Conservation (phyloP, 2,888 invertebrate species). For the Cheilosia grossa region DNA sequence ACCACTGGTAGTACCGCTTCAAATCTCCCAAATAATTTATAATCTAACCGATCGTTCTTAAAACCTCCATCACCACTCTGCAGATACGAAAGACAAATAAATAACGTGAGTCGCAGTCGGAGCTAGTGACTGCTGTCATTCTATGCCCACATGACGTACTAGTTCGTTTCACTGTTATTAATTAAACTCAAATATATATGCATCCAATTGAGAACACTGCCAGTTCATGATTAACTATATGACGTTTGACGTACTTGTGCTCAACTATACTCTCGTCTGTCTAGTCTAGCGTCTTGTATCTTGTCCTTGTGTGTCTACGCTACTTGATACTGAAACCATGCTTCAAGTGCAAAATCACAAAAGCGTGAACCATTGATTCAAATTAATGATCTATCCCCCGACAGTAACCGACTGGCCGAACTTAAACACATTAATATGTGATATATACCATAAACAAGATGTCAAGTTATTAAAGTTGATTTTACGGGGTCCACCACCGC, state of each 20-base stretch:
- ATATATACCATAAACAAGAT: constrained; percentile 61
- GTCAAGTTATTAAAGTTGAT: constrained; percentile 66
- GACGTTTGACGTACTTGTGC: constrained; percentile 54
- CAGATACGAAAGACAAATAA: no score
- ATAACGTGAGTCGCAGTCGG: no score
- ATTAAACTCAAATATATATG: constrained; percentile 16
- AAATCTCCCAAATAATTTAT: no score
- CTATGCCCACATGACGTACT: no score
- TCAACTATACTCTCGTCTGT: constrained; percentile 11
- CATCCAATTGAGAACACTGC: constrained; percentile 53
- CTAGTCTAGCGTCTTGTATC: constrained; percentile 23
- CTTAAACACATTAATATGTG: constrained; percentile 45
- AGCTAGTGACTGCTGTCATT: no score
- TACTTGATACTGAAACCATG: not conserved
- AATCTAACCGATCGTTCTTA: no score
- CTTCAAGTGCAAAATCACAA: constrained; percentile 63
- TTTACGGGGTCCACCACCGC: constrained; percentile 33
- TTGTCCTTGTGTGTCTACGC: not conserved
- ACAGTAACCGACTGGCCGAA: constrained; percentile 42
- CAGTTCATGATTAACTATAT: constrained; percentile 37
- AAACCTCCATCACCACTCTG: no score
- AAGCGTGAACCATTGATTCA: constrained; percentile 52
- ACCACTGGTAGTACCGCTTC: no score
- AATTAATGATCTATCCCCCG: constrained; percentile 63
- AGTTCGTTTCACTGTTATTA: not conserved